These are phyloP conservation scores for Papilio demoleus DNA, from an alignment of 2,888 invertebrate genomes.

Conservation along the genomic window DNA sequence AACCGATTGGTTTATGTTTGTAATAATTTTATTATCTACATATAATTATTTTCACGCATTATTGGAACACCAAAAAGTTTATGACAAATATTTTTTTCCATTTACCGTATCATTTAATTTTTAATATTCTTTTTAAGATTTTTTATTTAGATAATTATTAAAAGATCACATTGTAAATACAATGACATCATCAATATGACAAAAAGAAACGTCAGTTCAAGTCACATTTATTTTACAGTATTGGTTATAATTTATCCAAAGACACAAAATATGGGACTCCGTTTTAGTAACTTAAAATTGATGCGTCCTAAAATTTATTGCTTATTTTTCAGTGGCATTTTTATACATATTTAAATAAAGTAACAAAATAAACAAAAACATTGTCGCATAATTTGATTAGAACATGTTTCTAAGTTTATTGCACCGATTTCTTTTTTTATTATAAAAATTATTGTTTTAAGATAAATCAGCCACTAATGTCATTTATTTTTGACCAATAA, in stretches of 20 bases:
- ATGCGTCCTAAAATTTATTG: neutral
- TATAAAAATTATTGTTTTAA: no score
- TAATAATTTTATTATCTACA: conserved; percentile 4
- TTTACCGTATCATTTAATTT: neutral
- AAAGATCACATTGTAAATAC: no score
- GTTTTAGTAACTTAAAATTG: neutral
- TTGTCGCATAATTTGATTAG: neutral
- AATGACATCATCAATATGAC: no score
- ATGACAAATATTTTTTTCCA: neutral
- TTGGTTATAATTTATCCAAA: neutral
- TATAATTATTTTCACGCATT: neutral
- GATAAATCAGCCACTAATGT: no score
- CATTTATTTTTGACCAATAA: no score
- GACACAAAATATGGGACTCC: neutral
- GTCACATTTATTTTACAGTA: neutral
- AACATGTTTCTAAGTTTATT: neutral
- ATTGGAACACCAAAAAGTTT: neutral
- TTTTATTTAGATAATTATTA: no score
- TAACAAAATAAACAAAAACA: neutral
- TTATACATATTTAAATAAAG: neutral
- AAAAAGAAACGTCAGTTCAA: neutral
- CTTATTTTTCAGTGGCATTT: conserved; percentile 2
- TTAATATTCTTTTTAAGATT: neutral
- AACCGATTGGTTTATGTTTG: neutral
- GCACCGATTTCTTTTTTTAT: neutral